Evolutionary conservation across 2,888 invertebrate species (phyloP).

Genomic region (Polietes domitor): DNA sequence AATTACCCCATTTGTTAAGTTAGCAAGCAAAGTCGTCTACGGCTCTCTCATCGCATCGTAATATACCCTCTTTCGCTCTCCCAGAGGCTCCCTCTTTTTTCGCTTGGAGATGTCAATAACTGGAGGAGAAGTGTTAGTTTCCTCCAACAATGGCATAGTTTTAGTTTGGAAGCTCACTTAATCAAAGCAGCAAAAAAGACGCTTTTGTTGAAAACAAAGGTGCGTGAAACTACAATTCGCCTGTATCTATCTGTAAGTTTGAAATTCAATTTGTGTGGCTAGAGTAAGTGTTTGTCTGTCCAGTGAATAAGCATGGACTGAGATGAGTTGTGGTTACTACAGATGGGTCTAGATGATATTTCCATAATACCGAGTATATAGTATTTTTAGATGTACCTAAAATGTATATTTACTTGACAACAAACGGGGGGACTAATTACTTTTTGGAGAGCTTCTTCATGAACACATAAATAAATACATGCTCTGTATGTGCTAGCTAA

Average conservation of each 20-base stretch:
- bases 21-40: background rate
- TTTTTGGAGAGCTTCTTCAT: background rate
- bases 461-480: no score
- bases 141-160: constrained; percentile 14
- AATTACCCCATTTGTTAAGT: background rate
- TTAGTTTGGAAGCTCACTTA: constrained; percentile 39
- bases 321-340: background rate
- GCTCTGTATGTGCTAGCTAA: background rate
- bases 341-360: background rate
- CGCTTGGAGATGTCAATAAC: background rate
- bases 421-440: background rate
- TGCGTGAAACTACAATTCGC: background rate
- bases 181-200: constrained; percentile 17
- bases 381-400: background rate
- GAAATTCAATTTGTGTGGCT: background rate
- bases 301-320: no score
- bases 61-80: background rate
- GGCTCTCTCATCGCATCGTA: background rate
- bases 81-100: background rate
- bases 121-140: background rate
- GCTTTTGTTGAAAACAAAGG: constrained; percentile 28
- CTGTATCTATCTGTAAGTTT: background rate
- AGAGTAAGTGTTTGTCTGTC: background rate
- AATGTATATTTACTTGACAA: constrained; percentile 5
- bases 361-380: background rate